phyloP scores from a whole-genome alignment of 2,888 invertebrate genomes.

The Clitarchus hookeri region DNA sequence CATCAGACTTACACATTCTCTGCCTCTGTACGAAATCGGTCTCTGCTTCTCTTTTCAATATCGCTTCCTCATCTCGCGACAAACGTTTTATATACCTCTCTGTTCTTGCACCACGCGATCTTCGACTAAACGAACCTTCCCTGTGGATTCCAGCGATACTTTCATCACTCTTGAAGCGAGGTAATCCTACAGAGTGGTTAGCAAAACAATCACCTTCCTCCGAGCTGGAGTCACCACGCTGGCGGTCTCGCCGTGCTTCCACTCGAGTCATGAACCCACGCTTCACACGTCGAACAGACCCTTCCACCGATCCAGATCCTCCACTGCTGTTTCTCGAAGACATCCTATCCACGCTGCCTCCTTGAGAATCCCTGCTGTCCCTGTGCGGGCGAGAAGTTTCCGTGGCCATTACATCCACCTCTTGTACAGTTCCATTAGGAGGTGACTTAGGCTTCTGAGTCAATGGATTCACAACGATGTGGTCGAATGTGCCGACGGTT shows the following conservation, averaged over 20 bases:
- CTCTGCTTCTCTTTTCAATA: constrained; percentile 61
- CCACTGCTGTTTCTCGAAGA: constrained; percentile 48
- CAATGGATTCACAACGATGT: constrained; percentile 61
- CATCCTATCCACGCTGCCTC: constrained; percentile 34
- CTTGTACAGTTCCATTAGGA: constrained; percentile 46
- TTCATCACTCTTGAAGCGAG: constrained; percentile 32
- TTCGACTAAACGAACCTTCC: constrained; percentile 64
- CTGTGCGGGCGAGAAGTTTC: constrained; percentile 52
- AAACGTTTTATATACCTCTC: constrained; percentile 78
- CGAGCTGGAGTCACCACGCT: constrained; percentile 68
- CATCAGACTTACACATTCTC: constrained; percentile 51
- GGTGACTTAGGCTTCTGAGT: constrained; percentile 31
- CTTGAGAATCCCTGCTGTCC: constrained; percentile 38
- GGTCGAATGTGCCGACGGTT: constrained; percentile 66
- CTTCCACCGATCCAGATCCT: constrained; percentile 59
- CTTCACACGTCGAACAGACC: constrained; percentile 58
- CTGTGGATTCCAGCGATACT: constrained; percentile 52
- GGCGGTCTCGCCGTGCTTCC: constrained; percentile 65
- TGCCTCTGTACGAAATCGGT: constrained; percentile 34
- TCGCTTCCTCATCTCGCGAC: constrained; percentile 70
- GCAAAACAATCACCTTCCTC: constrained; percentile 61
- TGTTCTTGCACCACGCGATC: constrained; percentile 74
- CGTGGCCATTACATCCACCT: constrained; percentile 53
- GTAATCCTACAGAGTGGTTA: constrained; percentile 49
- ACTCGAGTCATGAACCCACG: constrained; percentile 66